These are phyloP conservation scores for Deroptyus accipitrinus DNA, from an alignment of 2,113 vertebrate species.

Conservation along the genomic window DNA sequence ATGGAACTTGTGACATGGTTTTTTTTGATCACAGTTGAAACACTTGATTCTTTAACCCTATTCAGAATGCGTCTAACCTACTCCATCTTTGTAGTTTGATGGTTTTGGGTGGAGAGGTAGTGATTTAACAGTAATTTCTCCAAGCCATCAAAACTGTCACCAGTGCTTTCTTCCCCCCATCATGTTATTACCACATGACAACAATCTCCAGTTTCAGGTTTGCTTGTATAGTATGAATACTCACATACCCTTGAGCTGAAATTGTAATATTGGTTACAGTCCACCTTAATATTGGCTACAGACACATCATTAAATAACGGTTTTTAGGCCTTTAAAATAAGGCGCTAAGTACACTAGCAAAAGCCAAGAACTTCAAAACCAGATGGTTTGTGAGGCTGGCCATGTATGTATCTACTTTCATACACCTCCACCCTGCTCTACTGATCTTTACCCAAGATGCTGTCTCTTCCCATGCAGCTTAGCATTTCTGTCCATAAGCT, in stretches of 20 bases:
- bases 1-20: background rate
- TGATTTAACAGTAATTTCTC: background rate
- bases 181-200: background rate
- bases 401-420: background rate
- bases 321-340: background rate
- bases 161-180: background rate
- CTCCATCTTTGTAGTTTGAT: background rate
- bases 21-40: background rate
- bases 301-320: background rate
- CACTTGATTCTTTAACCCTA: background rate
- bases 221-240: background rate
- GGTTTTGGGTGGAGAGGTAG: background rate
- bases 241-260: background rate
- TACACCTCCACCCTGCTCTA: background rate
- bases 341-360: background rate
- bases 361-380: background rate
- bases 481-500: background rate
- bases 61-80: background rate
- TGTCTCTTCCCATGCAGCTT: background rate
- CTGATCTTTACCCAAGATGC: background rate
- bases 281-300: background rate
- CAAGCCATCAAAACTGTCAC: background rate
- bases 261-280: background rate
- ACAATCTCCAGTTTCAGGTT: background rate
- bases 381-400: background rate